Evolutionary conservation across 2,797 vertebrate genomes (phyloP).

Genomic region (Selene dorsalis): DNA sequence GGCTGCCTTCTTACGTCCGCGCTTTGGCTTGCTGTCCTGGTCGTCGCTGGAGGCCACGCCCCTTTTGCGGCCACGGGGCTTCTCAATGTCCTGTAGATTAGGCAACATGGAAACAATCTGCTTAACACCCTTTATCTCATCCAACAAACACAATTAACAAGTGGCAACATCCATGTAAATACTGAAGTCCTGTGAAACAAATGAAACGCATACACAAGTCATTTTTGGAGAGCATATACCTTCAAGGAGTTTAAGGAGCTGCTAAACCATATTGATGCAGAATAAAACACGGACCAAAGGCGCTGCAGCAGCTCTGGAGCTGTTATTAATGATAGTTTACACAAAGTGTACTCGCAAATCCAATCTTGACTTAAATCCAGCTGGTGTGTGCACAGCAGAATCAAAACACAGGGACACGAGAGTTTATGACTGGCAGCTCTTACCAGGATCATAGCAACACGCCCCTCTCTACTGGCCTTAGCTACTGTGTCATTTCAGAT

Average conservation of each 20-base stretch:
- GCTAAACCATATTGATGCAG: neutral
- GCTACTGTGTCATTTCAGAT: conserved; percentile 20
- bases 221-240: neutral
- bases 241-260: neutral
- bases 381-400: conserved; percentile 63
- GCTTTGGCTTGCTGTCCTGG: conserved; percentile 91
- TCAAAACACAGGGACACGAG: conserved; percentile 46
- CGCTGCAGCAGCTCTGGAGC: neutral
- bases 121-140: too few relatives aligned
- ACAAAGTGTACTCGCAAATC: conserved; percentile 38
- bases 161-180: too few relatives aligned
- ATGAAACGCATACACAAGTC: neutral
- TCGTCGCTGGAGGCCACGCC: conserved; percentile 87
- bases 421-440: conserved; percentile 61
- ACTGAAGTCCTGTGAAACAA: too few relatives aligned
- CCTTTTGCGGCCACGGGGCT: conserved; percentile 92
- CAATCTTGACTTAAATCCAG: conserved; percentile 37
- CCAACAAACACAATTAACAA: too few relatives aligned
- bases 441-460: conserved; percentile 52
- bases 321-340: conserved; percentile 19
- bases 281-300: neutral
- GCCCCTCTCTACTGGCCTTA: neutral
- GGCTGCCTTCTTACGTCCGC: conserved; percentile 90
- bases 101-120: too few relatives aligned
- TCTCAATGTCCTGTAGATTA: conserved; percentile 87